phyloP scores from a whole-genome alignment of 2,113 vertebrate genomes.

The Nycticryphes semicollaris region DNA sequence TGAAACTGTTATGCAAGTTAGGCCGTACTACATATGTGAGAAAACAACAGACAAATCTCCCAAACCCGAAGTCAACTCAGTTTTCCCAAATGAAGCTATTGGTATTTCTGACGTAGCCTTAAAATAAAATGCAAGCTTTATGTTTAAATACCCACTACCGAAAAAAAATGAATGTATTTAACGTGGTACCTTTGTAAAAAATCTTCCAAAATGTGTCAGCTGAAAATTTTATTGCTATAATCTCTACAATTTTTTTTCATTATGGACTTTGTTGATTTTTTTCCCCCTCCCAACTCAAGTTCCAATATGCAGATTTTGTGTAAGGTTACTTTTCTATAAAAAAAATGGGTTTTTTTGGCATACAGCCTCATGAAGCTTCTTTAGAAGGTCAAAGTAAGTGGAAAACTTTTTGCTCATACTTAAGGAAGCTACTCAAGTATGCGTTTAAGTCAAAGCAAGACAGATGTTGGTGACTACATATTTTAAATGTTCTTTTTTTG shows the following conservation, averaged over 20 bases:
- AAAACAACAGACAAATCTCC: background rate
- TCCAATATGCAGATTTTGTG: background rate
- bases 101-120: background rate
- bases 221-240: background rate
- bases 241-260: background rate
- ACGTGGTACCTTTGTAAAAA: background rate
- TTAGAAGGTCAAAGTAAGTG: constrained; percentile 34
- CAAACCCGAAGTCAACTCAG: background rate
- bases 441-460: constrained; percentile 41
- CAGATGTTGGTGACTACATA: constrained; percentile 70
- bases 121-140: background rate
- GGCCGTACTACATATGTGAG: background rate
- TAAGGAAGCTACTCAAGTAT: constrained; percentile 42
- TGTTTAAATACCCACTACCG: background rate
- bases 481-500: constrained; percentile 66
- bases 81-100: background rate
- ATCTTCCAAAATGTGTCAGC: background rate
- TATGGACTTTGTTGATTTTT: background rate
- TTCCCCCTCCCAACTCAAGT: background rate
- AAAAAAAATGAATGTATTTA: background rate
- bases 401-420: background rate
- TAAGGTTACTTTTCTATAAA: background rate
- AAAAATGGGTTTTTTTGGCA: background rate
- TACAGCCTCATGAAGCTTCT: background rate
- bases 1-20: background rate